Evolutionary conservation across 2,888 invertebrate species (phyloP).

Genomic region (Reticulitermes lucifugus): DNA sequence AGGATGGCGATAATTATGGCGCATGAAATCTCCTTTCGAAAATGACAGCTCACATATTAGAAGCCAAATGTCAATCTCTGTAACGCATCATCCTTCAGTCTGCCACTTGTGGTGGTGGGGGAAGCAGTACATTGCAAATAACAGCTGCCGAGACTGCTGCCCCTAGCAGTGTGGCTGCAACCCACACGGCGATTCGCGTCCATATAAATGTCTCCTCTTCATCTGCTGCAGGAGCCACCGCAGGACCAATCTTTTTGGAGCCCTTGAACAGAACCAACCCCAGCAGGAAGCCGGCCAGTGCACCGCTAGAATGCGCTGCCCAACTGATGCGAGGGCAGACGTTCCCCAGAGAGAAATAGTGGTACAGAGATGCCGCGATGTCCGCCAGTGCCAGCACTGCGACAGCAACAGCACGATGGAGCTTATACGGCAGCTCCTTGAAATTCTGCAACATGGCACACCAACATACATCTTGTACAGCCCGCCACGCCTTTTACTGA

Average conservation of each 20-base stretch:
- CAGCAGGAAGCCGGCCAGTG: conserved; percentile 73
- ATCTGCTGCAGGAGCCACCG: background rate
- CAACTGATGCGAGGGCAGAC: conserved; percentile 70
- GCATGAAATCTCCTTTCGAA: background rate
- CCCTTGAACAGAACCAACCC: conserved; percentile 71
- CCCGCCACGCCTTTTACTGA: no score
- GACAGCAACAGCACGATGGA: conserved; percentile 67
- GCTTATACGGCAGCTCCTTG: conserved; percentile 62
- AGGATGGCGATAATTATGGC: no score
- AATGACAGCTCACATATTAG: no score
- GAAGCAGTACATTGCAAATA: conserved; percentile 38
- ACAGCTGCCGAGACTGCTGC: conserved; percentile 46
- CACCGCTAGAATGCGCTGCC: conserved; percentile 79
- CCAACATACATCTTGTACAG: background rate
- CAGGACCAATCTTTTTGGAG: background rate
- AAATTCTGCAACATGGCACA: conserved; percentile 59
- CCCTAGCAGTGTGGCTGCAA: conserved; percentile 41
- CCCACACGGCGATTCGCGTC: conserved; percentile 38
- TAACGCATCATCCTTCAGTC: background rate
- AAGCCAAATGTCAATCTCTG: background rate
- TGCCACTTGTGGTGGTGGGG: background rate
- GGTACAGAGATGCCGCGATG: conserved; percentile 68
- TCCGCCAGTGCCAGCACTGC: conserved; percentile 75
- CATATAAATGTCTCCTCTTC: background rate
- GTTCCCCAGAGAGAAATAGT: conserved; percentile 63